These are phyloP conservation scores for Oasisia sp. DNA, from an alignment of 2,888 invertebrate genomes.

Conservation along the genomic window DNA sequence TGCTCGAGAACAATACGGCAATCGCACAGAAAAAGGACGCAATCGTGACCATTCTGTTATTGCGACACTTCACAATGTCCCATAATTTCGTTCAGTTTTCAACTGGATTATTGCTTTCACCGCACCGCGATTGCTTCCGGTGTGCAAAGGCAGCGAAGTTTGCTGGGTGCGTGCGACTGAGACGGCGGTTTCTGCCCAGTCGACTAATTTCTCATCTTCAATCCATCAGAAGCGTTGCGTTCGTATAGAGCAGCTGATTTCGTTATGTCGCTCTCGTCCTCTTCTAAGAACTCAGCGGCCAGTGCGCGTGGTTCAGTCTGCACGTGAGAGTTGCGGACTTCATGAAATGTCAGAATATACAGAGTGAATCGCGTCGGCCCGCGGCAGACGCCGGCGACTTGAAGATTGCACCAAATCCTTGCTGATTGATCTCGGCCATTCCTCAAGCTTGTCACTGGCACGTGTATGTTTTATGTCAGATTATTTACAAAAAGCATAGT, in stretches of 20 bases:
- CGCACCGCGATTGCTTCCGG: background rate
- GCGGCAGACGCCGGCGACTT: background rate
- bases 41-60: background rate
- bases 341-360: slow-evolving; percentile 3
- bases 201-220: background rate
- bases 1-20: background rate
- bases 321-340: background rate
- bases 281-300: background rate
- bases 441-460: background rate
- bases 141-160: background rate
- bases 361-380: background rate
- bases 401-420: background rate
- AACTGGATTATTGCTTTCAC: background rate
- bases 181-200: background rate
- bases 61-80: background rate
- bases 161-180: background rate
- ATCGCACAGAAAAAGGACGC: background rate
- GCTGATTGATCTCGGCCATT: background rate
- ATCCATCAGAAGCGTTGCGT: background rate
- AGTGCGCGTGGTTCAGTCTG: background rate
- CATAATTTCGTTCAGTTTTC: background rate
- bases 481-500: background rate
- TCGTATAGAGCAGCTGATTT: background rate
- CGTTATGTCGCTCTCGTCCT: background rate
- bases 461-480: background rate